Percentiles rank a stretch among this genome's conserved stretches.
These are phyloP conservation scores for Leptinotarsa defecta DNA, from an alignment of 1,140 invertebrate genomes.

Conservation along the genomic window DNA sequence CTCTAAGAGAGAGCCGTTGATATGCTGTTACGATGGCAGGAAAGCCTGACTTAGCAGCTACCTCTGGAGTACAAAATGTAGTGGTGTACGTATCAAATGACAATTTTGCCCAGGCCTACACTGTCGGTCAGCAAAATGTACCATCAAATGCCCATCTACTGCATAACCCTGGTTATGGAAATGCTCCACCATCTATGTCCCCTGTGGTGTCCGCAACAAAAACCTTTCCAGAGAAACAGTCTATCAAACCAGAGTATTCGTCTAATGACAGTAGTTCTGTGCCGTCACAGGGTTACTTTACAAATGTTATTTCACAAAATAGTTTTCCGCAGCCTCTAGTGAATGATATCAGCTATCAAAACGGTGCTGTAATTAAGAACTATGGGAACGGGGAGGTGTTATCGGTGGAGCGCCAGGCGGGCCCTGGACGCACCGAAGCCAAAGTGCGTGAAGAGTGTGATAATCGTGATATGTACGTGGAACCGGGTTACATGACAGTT, in stretches of 20 bases:
- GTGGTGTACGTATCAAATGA: conserved; percentile 59
- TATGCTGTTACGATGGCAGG: conserved; percentile 56
- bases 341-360: conserved; percentile 44
- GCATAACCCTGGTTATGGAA: conserved; percentile 40
- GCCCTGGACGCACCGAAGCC: conserved; percentile 41
- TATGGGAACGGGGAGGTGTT: conserved; percentile 41
- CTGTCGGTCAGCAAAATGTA: conserved; percentile 53
- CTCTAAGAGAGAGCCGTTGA: conserved; percentile 54
- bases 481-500: conserved; percentile 49
- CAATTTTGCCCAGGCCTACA: conserved; percentile 56
- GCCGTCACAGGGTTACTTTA: conserved; percentile 37
- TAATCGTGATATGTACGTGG: conserved; percentile 42
- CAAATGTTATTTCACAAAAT: conserved; percentile 44
- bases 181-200: conserved; percentile 44
- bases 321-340: conserved; percentile 45
- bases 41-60: conserved; percentile 58
- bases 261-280: not conserved
- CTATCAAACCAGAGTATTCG: conserved; percentile 29
- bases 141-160: conserved; percentile 35
- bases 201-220: conserved; percentile 43
- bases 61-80: conserved; percentile 57
- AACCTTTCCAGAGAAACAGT: conserved; percentile 41
- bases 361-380: conserved; percentile 45
- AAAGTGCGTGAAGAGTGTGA: conserved; percentile 48
- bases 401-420: conserved; percentile 42